phyloP scores from a whole-genome alignment of 1,140 invertebrate genomes.

The Chionoecetes opilio region DNA sequence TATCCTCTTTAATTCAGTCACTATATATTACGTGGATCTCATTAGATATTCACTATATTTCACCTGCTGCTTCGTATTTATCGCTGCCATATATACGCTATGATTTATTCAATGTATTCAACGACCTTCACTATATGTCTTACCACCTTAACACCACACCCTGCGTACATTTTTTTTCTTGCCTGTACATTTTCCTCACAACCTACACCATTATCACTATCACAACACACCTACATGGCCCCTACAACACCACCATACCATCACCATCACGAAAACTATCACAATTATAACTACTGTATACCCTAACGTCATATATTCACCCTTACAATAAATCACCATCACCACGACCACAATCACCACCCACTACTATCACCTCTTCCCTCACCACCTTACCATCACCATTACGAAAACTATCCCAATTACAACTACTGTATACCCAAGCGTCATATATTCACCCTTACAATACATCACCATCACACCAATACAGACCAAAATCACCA shows the following conservation, averaged over 20 bases:
- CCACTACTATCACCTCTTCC: not conserved
- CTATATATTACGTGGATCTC: not conserved
- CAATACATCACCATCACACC: too few relatives aligned
- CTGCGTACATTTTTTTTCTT: not conserved
- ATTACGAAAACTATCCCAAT: not conserved
- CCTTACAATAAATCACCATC: too few relatives aligned
- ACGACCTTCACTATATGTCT: not conserved
- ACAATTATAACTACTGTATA: too few relatives aligned
- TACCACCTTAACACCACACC: not conserved
- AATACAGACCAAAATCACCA: too few relatives aligned
- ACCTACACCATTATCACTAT: not conserved
- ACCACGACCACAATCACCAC: not conserved
- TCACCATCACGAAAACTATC: not conserved
- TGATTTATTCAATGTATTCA: constrained; percentile 21
- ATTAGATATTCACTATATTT: constrained; percentile 21
- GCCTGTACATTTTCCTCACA: not conserved
- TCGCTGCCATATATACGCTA: not conserved
- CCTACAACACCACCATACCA: not conserved
- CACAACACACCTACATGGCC: not conserved
- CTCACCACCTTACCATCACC: not conserved
- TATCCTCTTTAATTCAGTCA: too few relatives aligned
- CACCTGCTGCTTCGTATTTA: not conserved
- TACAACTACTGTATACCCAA: too few relatives aligned
- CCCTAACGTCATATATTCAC: too few relatives aligned
- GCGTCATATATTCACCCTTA: too few relatives aligned